Base-by-base conservation (phyloP, 2,113 vertebrate species). In the Anhinga anhinga region DNA sequence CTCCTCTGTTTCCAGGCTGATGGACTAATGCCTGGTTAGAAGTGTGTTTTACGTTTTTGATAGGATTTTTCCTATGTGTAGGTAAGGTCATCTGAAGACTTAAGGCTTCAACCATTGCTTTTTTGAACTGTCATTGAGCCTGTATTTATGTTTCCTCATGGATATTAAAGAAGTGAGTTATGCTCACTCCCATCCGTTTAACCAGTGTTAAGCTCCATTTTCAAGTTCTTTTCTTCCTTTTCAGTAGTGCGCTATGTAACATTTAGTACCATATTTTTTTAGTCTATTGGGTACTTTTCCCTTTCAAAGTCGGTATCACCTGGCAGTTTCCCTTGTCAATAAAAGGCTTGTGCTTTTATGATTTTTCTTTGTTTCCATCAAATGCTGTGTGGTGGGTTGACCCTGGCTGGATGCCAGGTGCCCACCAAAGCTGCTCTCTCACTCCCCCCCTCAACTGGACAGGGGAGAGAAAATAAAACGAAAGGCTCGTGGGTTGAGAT, bases 1-100 rank as follows among this genome's bases (percentile, higher is more conserved):
- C 19, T 53, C 7, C 7, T 30, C 23, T 14, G 2, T 62, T 88
- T 76, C 34, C 34, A 42, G 42, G n/a, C 62, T 34, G 26, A 15
- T 25, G n/a, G 30, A 8, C 44, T 52, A 52, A 63, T 26, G 45
- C 8, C n/a, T 36, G 11, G 20, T 63, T 58, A 65, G 53, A 74
- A 42, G 11, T 4, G 1, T 8, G 29, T 47, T 86, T 52, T 6
- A 0, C 36, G 9, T 70, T 58, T 55, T 65, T 3, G 2, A 2
- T 40, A 52, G 49, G 5, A 7, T 56, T 69, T 84, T 72, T 87
- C 9, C 20, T 34, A 1, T 10, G 3, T 2, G 0, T 63, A 47
- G 29, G 15, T 47, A 6, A 49, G 25, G 21, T 58, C 15, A 15
- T 44, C 5, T 53, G 38, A 71, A 80, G 38, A 53, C 40, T 53